phyloP scores from a whole-genome alignment of 1,140 invertebrate species.

The Nymphalis io region DNA sequence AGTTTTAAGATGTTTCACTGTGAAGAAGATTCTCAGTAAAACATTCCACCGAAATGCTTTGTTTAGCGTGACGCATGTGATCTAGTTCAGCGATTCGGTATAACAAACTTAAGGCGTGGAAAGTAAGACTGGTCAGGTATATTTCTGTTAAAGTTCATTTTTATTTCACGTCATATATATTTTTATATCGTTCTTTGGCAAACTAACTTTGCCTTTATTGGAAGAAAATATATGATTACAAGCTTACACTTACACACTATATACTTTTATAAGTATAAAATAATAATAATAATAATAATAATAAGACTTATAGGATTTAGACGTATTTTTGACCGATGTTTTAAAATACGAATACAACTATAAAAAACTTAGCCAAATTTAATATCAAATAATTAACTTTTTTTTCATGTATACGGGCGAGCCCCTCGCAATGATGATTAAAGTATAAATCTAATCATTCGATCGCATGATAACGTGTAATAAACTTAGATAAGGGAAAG shows the following conservation, averaged over 20 bases:
- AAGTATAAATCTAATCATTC: conserved; percentile 27
- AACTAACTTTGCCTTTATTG: no score
- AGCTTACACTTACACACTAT: no score
- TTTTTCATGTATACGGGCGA: not conserved
- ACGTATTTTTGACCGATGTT: no score
- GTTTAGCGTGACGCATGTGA: conserved; percentile 3
- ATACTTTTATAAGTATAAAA: no score
- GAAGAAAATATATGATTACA: no score
- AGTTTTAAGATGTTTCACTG: not conserved
- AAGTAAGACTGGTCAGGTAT: not conserved
- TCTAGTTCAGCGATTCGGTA: conserved; percentile 6
- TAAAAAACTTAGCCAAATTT: not conserved
- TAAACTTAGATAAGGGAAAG: conserved; percentile 30
- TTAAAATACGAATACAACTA: no score
- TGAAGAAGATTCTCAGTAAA: not conserved
- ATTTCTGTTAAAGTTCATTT: not conserved
- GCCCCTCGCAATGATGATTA: conserved; percentile 12
- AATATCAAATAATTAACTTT: not conserved
- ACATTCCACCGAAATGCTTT: not conserved
- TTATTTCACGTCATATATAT: not conserved
- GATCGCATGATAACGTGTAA: conserved; percentile 31
- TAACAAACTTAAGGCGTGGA: not conserved
- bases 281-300: no score
- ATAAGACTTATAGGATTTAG: no score
- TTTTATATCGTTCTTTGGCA: not conserved